Percentiles rank a stretch among this genome's conserved stretches.
These are phyloP conservation scores for Pachyseris speciosa DNA, from an alignment of 64 coral and sea anemone species.

Conservation along the genomic window DNA sequence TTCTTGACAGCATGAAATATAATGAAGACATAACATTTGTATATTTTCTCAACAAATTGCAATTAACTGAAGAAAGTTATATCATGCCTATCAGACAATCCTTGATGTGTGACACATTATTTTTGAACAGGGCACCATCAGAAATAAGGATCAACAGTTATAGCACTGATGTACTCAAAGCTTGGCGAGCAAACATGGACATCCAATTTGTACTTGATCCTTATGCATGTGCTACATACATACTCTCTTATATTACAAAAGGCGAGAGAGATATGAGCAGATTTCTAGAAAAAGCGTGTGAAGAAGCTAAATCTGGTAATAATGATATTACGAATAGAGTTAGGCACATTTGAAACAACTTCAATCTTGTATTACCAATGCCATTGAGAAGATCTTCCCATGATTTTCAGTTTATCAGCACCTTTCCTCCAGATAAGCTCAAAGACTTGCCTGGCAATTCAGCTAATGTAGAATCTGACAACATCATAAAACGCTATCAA, in stretches of 20 bases:
- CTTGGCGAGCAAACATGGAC: slow-evolving; percentile 59
- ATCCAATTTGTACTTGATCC: slow-evolving; percentile 54
- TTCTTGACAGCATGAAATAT: slow-evolving; percentile 36
- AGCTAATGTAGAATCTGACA: slow-evolving; percentile 54
- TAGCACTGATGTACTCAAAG: slow-evolving; percentile 4
- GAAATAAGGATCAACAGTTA: slow-evolving; percentile 66
- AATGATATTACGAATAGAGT: not conserved
- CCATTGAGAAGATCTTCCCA: slow-evolving; percentile 37
- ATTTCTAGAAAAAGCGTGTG: slow-evolving; percentile 30
- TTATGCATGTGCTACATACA: slow-evolving; percentile 51
- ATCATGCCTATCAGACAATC: slow-evolving; percentile 6
- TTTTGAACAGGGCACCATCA: slow-evolving; percentile 47
- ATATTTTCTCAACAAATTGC: slow-evolving; percentile 16
- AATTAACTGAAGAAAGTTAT: slow-evolving; percentile 35
- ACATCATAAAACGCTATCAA: slow-evolving; percentile 53
- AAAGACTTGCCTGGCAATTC: slow-evolving; percentile 31
- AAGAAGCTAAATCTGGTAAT: slow-evolving; percentile 37
- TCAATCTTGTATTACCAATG: slow-evolving; percentile 56
- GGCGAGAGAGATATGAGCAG: slow-evolving; percentile 51
- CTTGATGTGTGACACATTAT: slow-evolving; percentile 20
- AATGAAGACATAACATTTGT: slow-evolving; percentile 50
- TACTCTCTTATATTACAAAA: slow-evolving; percentile 48
- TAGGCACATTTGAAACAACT: slow-evolving; percentile 43
- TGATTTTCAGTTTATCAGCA: slow-evolving; percentile 58
- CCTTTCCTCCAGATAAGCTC: slow-evolving; percentile 42